These are phyloP conservation scores for Mirounga angustirostris DNA, from an alignment of 2,113 vertebrate genomes.

Conservation along the genomic window DNA sequence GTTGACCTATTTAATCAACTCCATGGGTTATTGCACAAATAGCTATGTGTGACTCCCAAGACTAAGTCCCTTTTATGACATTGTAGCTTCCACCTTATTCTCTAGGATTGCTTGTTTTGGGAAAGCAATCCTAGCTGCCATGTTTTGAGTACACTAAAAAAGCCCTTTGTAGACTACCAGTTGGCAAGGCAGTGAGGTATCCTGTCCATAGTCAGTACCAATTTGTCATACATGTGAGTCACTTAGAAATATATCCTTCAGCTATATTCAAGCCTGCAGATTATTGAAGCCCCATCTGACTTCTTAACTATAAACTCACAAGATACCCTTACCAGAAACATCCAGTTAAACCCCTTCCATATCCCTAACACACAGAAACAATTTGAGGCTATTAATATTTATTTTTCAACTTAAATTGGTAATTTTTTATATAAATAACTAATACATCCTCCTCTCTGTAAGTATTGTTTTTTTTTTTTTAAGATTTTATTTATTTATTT, in stretches of 20 bases:
- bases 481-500: too few species aligned
- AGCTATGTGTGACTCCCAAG: not conserved
- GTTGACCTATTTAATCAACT: not conserved
- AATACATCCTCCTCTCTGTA: not conserved
- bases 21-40: not conserved
- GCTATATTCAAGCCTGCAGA: not conserved
- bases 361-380: not conserved
- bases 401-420: not conserved
- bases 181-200: not conserved
- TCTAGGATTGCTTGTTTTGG: not conserved
- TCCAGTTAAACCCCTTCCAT: not conserved
- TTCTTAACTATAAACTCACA: not conserved
- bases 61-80: not conserved
- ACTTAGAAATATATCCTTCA: not conserved
- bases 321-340: not conserved
- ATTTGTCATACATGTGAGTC: not conserved
- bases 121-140: not conserved
- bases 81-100: not conserved
- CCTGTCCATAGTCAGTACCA: not conserved
- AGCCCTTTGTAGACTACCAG: not conserved
- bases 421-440: not conserved
- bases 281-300: not conserved
- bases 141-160: not conserved
- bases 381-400: not conserved
- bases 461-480: too few species aligned